These are phyloP conservation scores for Tragelaphus buxtoni DNA, from an alignment of 2,113 vertebrate species.

Conservation along the genomic window DNA sequence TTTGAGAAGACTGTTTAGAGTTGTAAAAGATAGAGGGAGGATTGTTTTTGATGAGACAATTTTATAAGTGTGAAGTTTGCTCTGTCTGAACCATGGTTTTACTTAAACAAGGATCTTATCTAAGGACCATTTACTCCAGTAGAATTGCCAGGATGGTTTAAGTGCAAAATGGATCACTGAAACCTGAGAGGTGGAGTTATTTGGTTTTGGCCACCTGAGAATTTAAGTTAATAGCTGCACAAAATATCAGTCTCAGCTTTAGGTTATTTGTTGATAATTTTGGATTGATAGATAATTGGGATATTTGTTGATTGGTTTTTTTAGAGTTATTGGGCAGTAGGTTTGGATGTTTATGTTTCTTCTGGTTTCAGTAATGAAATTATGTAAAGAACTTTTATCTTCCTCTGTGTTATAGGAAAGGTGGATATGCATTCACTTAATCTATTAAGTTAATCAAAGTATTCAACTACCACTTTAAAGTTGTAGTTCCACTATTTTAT, in stretches of 20 bases:
- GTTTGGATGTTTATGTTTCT: constrained; percentile 9
- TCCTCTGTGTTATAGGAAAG: neutral
- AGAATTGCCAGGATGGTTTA: neutral
- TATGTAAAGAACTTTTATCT: neutral
- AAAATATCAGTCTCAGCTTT: neutral
- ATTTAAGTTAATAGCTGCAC: neutral
- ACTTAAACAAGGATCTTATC: neutral
- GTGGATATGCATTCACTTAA: neutral
- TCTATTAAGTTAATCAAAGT: neutral
- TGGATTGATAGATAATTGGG: neutral
- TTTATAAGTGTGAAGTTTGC: neutral
- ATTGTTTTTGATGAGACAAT: neutral
- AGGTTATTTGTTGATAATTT: constrained; percentile 13
- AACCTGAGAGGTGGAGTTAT: neutral
- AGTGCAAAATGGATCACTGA: neutral
- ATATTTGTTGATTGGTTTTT: neutral
- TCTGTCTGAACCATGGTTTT: neutral
- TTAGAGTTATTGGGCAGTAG: neutral
- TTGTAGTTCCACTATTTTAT: neutral
- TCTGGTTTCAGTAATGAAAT: constrained; percentile 24
- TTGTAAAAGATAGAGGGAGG: neutral
- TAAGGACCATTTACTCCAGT: neutral
- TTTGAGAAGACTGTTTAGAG: neutral
- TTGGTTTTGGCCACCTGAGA: neutral
- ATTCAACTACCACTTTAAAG: neutral